Evolutionary conservation across 2,797 vertebrate species (phyloP), one percentile per base, ranked within the genome.

Genomic region (Ctenopoma multispine): DNA sequence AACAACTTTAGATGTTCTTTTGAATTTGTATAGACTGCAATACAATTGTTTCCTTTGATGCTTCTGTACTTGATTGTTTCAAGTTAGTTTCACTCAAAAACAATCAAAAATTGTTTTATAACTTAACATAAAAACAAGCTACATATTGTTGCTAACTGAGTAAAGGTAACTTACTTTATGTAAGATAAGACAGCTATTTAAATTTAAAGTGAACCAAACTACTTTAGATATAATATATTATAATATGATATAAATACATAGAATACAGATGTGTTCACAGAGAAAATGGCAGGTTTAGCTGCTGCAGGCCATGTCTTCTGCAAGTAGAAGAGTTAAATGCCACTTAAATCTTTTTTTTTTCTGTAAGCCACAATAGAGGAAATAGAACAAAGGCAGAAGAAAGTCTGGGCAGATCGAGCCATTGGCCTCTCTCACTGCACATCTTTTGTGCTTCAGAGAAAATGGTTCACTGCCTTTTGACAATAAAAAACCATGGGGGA

Each of bases 391-490:
- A 29, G 27, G 66, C n/a, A 78, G 58, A 73, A 83, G 69, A 87
- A 90, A 82, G 87, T 89, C 82, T 87, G 86, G 65, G 72, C 72
- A 83, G 84, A 90, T 77, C 69, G 82, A 91, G 87, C 86, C 80
- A 79, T 65, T 85, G 90, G 91, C 85, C 87, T 92, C 89, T 91
- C 85, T 90, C 81, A 50, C 73, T 85, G 82, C 82, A 90, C 87
- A 83, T 92, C 89, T 91, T 89, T 87, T 86, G 90, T 87, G 89
- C 91, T 90, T 91, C 84, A 80, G 72, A 83, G 75, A 81, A 63
- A 92, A 93, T 74, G 91, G 85, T 93, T 95, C 90, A 90, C 82
- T 92, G 91, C 84, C 84, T 92, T 94, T 88, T 90, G 80, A 94
- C 93, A 92, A 93, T 90, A 91, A 88, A 85, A 20, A 91, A 89